Evolutionary conservation across 1,140 invertebrate genomes (phyloP).

Genomic region (Paralvinella palmiformis): DNA sequence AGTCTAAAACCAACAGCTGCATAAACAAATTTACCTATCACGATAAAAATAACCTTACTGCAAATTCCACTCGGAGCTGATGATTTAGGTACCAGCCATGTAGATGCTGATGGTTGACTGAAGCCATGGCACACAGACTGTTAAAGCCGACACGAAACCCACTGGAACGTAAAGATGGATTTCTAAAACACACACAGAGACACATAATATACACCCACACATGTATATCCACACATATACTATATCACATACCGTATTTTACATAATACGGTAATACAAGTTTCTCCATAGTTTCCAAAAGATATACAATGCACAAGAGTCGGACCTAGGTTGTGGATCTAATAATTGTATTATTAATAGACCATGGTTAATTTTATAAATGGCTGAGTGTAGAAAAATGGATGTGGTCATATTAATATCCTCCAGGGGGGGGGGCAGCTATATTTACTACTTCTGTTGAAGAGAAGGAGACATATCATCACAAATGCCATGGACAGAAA

Average conservation of each 20-base stretch:
- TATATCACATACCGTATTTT: neutral
- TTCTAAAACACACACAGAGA: too few relatives aligned
- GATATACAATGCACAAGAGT: neutral
- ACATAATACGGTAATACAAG: neutral
- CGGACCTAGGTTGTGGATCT: neutral
- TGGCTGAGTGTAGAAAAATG: too few relatives aligned
- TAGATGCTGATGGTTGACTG: conserved; percentile 74
- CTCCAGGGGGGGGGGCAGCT: too few relatives aligned
- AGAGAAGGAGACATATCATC: too few relatives aligned
- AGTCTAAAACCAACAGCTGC: neutral
- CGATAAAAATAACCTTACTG: conserved; percentile 5
- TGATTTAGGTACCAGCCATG: conserved; percentile 65
- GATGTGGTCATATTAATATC: too few relatives aligned
- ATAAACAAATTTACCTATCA: neutral
- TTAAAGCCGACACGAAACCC: conserved; percentile 65
- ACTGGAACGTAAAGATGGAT: conserved; percentile 30
- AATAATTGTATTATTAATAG: too few relatives aligned
- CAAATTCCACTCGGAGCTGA: conserved; percentile 59
- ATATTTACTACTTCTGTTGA: too few relatives aligned
- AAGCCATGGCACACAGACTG: conserved; percentile 69
- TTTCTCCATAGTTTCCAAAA: neutral
- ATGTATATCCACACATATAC: neutral
- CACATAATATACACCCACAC: neutral
- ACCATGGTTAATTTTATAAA: too few relatives aligned
- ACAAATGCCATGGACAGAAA: too few relatives aligned